Evolutionary conservation across 2,797 vertebrate genomes (phyloP).

Genomic region (Antrozous pallidus): DNA sequence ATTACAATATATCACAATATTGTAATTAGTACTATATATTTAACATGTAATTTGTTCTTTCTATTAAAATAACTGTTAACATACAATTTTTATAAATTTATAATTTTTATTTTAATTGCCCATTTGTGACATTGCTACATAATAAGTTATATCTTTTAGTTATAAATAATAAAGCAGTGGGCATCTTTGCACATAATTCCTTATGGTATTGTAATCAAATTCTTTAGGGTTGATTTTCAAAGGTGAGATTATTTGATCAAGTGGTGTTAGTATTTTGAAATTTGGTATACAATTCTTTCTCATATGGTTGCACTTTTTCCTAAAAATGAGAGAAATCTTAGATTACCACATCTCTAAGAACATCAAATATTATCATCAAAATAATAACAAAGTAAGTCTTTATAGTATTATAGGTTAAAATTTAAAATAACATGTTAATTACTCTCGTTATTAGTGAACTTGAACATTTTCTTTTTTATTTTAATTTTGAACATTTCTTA

Average conservation of each 20-base stretch:
- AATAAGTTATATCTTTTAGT: not conserved
- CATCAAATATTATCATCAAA: not conserved
- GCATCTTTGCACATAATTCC: not conserved
- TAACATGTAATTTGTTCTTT: not conserved
- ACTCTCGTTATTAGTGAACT: not conserved
- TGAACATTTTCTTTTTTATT: not conserved
- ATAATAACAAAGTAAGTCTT: not conserved
- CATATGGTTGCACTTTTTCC: not conserved
- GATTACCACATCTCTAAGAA: not conserved
- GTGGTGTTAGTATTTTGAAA: not conserved
- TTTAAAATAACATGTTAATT: not conserved
- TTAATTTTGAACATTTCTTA: not conserved
- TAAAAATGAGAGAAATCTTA: not conserved
- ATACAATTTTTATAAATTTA: not conserved
- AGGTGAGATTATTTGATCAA: not conserved
- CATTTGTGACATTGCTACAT: not conserved
- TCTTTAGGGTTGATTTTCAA: not conserved
- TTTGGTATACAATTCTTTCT: not conserved
- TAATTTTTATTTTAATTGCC: not conserved
- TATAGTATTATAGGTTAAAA: not conserved
- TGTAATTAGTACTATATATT: not conserved
- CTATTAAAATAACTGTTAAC: constrained; percentile 21
- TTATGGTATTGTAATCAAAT: not conserved
- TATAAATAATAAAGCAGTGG: not conserved
- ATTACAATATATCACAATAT: not conserved